Percentiles rank a stretch among this genome's conserved stretches.
Conservation (phyloP, 2,888 invertebrate species). For the Choreutis nemorana region DNA sequence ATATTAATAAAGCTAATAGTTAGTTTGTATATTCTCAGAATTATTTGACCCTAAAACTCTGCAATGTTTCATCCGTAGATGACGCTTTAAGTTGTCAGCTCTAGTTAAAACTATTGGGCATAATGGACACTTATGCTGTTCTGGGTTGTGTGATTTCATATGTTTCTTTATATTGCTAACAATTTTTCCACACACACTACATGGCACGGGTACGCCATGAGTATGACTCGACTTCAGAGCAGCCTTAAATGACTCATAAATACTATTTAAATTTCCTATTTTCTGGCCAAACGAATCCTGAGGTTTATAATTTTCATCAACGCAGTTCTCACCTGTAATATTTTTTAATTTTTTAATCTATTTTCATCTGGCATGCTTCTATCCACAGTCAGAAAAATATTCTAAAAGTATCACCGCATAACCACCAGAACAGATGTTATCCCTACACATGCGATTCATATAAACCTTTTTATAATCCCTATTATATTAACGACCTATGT, state of each 20-base stretch:
- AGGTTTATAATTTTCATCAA: slow-evolving; percentile 55
- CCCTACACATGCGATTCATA: too few relatives aligned
- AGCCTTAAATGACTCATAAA: slow-evolving; percentile 44
- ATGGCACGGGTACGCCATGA: slow-evolving; percentile 55
- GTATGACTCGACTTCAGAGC: slow-evolving; percentile 33
- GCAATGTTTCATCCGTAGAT: slow-evolving; percentile 70
- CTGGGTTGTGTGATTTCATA: slow-evolving; percentile 70
- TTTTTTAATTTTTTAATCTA: slow-evolving; percentile 29
- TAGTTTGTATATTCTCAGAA: slow-evolving; percentile 43
- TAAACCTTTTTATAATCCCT: slow-evolving; percentile 5
- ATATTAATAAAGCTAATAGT: slow-evolving; percentile 37
- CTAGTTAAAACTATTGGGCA: slow-evolving; percentile 70
- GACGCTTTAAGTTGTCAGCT: slow-evolving; percentile 73
- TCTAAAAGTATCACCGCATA: slow-evolving; percentile 13
- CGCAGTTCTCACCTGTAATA: slow-evolving; percentile 58
- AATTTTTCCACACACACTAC: slow-evolving; percentile 70
- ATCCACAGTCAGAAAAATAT: slow-evolving; percentile 4
- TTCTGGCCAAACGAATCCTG: slow-evolving; percentile 41
- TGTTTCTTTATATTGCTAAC: slow-evolving; percentile 75
- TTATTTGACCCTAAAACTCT: slow-evolving; percentile 41
- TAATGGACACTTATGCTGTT: slow-evolving; percentile 69
- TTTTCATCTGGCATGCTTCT: slow-evolving; percentile 14
- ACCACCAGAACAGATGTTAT: slow-evolving; percentile 9
- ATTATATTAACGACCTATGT: slow-evolving; percentile 38
- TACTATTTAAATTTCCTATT: slow-evolving; percentile 39